phyloP scores from a whole-genome alignment of 2,113 vertebrate genomes.

The Meleagris gallopavo region DNA sequence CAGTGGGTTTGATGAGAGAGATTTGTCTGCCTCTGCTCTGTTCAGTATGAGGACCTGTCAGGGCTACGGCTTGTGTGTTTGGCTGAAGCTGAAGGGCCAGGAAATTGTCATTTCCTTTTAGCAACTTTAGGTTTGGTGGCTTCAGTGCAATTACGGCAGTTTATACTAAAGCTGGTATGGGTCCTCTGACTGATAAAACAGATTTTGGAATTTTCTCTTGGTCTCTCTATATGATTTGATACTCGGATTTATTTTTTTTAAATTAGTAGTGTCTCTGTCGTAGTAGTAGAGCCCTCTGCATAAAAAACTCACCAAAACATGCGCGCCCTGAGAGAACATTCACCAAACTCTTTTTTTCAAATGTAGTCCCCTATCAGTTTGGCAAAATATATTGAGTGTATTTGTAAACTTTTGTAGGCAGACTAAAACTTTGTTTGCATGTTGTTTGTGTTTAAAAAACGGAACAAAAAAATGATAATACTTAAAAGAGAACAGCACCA shows the following conservation, averaged over 20 bases:
- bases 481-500: neutral
- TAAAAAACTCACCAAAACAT: neutral
- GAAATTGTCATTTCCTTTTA: neutral
- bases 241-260: neutral
- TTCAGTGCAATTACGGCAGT: neutral
- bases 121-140: neutral
- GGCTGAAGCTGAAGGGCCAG: neutral
- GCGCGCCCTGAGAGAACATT: neutral
- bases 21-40: neutral
- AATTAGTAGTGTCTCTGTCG: neutral
- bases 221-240: neutral
- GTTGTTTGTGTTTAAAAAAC: neutral
- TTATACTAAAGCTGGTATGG: neutral
- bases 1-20: neutral
- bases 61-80: neutral
- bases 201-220: neutral
- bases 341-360: slow-evolving; percentile 17
- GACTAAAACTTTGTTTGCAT: neutral
- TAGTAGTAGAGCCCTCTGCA: neutral
- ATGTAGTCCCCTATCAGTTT: neutral
- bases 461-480: neutral
- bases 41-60: neutral
- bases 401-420: neutral
- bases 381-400: slow-evolving; percentile 2
- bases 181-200: neutral